Evolutionary conservation across 2,113 vertebrate genomes (phyloP).

Genomic region (Myrmecobius fasciatus): DNA sequence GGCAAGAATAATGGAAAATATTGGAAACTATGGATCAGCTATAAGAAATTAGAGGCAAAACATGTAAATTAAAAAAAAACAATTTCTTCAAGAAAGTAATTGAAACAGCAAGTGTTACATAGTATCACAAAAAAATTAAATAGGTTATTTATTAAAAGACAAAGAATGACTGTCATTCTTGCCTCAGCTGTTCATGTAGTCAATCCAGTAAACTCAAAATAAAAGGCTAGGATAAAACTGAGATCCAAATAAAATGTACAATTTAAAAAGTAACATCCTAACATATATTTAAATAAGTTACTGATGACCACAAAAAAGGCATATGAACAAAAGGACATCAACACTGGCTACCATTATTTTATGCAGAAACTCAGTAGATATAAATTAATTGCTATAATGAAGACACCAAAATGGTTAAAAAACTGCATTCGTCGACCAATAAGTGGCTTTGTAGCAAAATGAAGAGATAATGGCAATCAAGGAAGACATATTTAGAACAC

Average conservation of each 20-base stretch:
- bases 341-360: not conserved
- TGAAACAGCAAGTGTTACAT: not conserved
- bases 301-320: not conserved
- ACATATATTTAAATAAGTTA: not conserved
- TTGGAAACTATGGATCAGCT: not conserved
- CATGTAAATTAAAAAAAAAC: not conserved
- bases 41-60: not conserved
- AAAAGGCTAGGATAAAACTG: not conserved
- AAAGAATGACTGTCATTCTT: not conserved
- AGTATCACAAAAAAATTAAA: not conserved
- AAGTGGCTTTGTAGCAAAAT: not conserved
- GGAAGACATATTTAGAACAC: not conserved
- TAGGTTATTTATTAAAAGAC: not conserved
- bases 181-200: not conserved
- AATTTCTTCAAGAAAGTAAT: not conserved
- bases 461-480: not conserved
- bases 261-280: not conserved
- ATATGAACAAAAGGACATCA: not conserved
- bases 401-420: not conserved
- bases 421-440: not conserved
- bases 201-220: not conserved
- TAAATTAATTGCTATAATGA: not conserved
- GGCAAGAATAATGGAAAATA: not conserved
- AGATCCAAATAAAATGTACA: not conserved
- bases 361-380: not conserved